Evolutionary conservation across 2,888 invertebrate species (phyloP).

Genomic region (Chaetogeoica ovagalla): DNA sequence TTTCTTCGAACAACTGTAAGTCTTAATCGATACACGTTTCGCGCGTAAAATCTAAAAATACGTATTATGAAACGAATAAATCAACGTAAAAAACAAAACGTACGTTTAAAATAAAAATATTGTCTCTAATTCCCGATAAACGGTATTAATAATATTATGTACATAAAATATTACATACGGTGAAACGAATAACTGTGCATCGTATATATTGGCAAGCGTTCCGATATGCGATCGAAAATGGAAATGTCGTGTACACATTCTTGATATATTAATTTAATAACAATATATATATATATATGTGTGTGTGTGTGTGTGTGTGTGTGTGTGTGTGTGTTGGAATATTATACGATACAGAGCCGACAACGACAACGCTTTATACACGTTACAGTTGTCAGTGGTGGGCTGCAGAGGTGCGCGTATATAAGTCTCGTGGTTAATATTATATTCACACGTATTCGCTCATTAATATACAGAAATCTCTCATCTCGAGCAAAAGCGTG

Average conservation of each 20-base stretch:
- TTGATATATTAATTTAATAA: constrained; percentile 34
- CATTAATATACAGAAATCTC: background rate
- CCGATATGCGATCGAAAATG: constrained; percentile 18
- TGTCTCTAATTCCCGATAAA: no score
- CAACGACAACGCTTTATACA: no score
- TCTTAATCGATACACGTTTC: no score
- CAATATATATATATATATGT: background rate
- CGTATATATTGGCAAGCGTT: constrained; percentile 26
- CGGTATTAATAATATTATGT: no score
- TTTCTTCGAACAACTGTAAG: no score
- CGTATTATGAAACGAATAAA: background rate
- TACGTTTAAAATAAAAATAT: no score
- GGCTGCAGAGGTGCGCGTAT: background rate
- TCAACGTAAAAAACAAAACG: no score
- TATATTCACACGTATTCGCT: background rate
- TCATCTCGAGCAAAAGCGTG: background rate
- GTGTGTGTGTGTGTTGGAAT: background rate
- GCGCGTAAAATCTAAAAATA: no score
- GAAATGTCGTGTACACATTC: constrained; percentile 26
- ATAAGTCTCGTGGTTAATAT: background rate
- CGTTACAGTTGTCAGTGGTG: background rate
- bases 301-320: no score
- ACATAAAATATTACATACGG: no score
- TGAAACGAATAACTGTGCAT: background rate
- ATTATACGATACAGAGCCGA: background rate